Conservation (phyloP, 1,140 invertebrate species). For the Drosophila varians region DNA sequence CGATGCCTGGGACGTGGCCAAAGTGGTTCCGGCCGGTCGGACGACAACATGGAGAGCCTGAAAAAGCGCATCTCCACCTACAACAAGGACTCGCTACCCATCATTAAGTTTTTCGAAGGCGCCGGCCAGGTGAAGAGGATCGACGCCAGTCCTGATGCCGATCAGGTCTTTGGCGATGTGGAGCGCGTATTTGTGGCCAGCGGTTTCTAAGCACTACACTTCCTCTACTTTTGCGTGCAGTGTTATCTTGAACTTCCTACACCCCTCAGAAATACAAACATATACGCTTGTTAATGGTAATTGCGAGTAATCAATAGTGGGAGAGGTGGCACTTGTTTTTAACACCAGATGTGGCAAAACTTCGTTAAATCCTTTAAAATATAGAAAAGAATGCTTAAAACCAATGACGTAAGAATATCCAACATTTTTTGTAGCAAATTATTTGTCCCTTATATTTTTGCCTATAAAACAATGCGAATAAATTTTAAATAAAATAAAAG, state of each 20-base stretch:
- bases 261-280: background rate
- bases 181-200: constrained; percentile 59
- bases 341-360: background rate
- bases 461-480: background rate
- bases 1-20: constrained; percentile 94
- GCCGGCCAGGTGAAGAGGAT: constrained; percentile 91
- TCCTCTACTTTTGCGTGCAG: background rate
- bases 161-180: constrained; percentile 88
- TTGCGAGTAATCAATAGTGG: constrained; percentile 4
- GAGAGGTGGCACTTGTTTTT: background rate
- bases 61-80: constrained; percentile 96
- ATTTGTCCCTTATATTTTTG: too few species aligned
- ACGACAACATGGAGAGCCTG: constrained; percentile 97
- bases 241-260: constrained; percentile 3
- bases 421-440: background rate
- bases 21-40: constrained; percentile 94
- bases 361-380: background rate
- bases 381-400: background rate
- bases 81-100: constrained; percentile 95
- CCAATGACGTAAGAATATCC: background rate
- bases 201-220: constrained; percentile 52
- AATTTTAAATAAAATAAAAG: background rate
- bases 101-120: constrained; percentile 93
- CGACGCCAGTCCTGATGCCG: constrained; percentile 88
- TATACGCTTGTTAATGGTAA: constrained; percentile 3